Evolutionary conservation across 1,140 invertebrate genomes (phyloP), one percentile per base, ranked within the genome.

Genomic region (Lepidurus couesii): DNA sequence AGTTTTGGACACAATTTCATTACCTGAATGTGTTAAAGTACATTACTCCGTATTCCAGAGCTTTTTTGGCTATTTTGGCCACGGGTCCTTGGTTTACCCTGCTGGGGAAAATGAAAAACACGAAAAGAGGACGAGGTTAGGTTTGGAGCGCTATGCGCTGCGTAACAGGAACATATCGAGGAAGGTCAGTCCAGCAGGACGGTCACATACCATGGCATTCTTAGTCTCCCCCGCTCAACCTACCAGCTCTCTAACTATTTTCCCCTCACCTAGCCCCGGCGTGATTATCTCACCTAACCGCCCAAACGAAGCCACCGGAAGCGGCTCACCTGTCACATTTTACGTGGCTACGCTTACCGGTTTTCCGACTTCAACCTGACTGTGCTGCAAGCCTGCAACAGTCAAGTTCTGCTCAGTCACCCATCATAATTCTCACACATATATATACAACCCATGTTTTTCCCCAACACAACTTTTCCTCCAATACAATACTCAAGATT

Each of bases 391-490:
- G 16, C 16, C 53, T 21, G 53, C 8, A 65, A 65, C 21, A 65
- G 53, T 65, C 53, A 65, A 65, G 53, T 65, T 65, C 53, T 65
- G 53, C 53, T 65, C 53, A 65, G 53, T 65, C 53, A 65, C 53
- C 53, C 53, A 65, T 65, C 16, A 65, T 65, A 65, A 65, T 65
- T 65, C 21, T 65, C 53, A 65, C 53, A 65, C 21, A 21, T 21
- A 65, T 21, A 65, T n/a, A 16, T 65, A 13, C 53, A 65, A 7
- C 45, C 45, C 10, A 65, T 13, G 16, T 65, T 21, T 65, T 65
- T 16, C 53, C 45, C 45, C 10, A 47, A 5, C 16, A 7, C 1
- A 47, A 16, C 5, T 16, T 11, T 47, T 47, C 16, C 16, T 47
- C 45, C 34, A 34, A 34, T 3, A 34, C 34, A 34, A 34, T 4